A percentile compares a stretch with the other conserved stretches of the same genome.
phyloP scores from a whole-genome alignment of 1,140 invertebrate species.

The Daktulosphaira vitifoliae region DNA sequence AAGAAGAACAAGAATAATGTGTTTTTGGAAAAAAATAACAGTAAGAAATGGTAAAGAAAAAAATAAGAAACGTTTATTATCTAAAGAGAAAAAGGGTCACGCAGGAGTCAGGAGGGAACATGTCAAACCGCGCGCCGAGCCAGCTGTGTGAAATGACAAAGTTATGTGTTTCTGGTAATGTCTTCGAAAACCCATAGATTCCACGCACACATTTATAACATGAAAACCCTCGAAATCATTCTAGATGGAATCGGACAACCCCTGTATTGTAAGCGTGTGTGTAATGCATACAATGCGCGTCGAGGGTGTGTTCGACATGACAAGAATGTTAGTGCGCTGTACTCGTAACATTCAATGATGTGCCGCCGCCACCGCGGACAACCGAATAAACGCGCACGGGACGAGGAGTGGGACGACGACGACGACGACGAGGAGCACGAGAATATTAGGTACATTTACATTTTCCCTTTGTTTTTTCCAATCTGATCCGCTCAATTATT shows the following conservation, averaged over 20 bases:
- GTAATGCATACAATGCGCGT: background rate
- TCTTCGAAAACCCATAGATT: slow-evolving; percentile 14
- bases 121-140: background rate
- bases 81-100: slow-evolving; percentile 15
- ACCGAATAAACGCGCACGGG: background rate
- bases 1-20: background rate
- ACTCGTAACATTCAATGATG: background rate
- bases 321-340: slow-evolving; percentile 21
- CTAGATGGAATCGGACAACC: slow-evolving; percentile 20
- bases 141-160: slow-evolving; percentile 26
- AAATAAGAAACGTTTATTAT: slow-evolving; percentile 6
- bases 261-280: background rate
- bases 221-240: slow-evolving; percentile 25
- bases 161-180: slow-evolving; percentile 31
- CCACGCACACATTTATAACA: background rate
- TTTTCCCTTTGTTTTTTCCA: slow-evolving; percentile 21
- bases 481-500: slow-evolving; percentile 24
- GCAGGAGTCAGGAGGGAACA: slow-evolving; percentile 21
- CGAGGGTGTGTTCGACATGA: slow-evolving; percentile 25
- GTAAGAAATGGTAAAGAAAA: background rate
- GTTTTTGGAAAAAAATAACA: slow-evolving; percentile 17
- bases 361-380: background rate
- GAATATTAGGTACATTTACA: slow-evolving; percentile 10
- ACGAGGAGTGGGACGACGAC: background rate
- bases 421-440: background rate